Conservation (phyloP, 2,888 invertebrate species). For the Drosophila rellima region DNA sequence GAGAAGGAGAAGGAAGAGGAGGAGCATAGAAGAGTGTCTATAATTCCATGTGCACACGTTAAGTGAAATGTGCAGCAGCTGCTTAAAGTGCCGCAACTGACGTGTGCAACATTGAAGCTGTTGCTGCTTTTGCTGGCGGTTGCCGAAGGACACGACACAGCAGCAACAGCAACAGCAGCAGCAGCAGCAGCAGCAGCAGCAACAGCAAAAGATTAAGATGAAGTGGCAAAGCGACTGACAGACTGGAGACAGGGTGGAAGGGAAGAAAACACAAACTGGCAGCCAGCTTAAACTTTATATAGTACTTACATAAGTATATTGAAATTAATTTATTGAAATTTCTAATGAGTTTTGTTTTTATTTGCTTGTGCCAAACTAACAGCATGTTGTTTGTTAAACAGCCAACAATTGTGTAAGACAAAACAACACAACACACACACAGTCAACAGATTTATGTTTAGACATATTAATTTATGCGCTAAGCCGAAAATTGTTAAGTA, state of each 20-base stretch:
- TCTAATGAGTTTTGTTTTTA: slow-evolving; percentile 67
- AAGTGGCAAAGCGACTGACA: slow-evolving; percentile 58
- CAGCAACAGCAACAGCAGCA: not conserved
- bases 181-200: not conserved
- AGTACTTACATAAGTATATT: slow-evolving; percentile 52
- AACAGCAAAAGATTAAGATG: slow-evolving; percentile 53
- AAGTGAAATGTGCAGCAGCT: slow-evolving; percentile 64
- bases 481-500: slow-evolving; percentile 64
- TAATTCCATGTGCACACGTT: slow-evolving; percentile 39
- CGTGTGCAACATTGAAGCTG: slow-evolving; percentile 65
- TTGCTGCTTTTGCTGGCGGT: slow-evolving; percentile 30
- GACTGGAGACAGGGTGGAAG: slow-evolving; percentile 3
- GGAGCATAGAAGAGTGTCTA: slow-evolving; percentile 1
- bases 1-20: not conserved
- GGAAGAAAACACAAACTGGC: slow-evolving; percentile 1
- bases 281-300: slow-evolving; percentile 56
- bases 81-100: slow-evolving; percentile 67
- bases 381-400: slow-evolving; percentile 37
- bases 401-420: slow-evolving; percentile 43
- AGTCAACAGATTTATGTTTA: slow-evolving; percentile 71
- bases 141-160: slow-evolving; percentile 44
- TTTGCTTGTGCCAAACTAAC: not conserved
- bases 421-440: slow-evolving; percentile 21
- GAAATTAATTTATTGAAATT: slow-evolving; percentile 79
- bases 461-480: slow-evolving; percentile 72